phyloP scores from a whole-genome alignment of 2,113 vertebrate species.

The Pyxicephalus adspersus region DNA sequence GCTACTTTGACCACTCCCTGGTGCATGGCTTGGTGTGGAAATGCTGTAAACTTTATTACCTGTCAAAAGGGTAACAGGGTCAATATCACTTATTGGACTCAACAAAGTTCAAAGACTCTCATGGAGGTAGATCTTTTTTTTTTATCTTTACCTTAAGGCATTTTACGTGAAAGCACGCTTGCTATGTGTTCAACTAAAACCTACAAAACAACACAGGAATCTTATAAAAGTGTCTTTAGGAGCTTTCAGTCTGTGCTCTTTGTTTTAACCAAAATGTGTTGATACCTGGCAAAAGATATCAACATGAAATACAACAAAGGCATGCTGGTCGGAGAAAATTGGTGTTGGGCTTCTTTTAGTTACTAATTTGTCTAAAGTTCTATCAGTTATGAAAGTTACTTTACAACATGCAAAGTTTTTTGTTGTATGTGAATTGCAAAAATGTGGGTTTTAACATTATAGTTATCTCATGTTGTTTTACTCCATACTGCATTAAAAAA shows the following conservation, averaged over 20 bases:
- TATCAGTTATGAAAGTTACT: background rate
- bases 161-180: constrained; percentile 80
- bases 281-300: constrained; percentile 47
- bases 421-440: no score
- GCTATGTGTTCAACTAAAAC: constrained; percentile 79
- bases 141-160: constrained; percentile 86
- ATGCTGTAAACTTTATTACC: constrained; percentile 99
- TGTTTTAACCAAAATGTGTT: constrained; percentile 38
- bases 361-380: constrained; percentile 12
- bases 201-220: constrained; percentile 61
- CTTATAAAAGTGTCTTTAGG: constrained; percentile 54
- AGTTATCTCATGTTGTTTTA: background rate
- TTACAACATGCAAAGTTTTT: no score
- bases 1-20: constrained; percentile 80
- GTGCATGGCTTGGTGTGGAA: constrained; percentile 97
- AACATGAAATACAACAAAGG: constrained; percentile 12
- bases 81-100: constrained; percentile 91
- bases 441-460: background rate
- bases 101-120: constrained; percentile 97
- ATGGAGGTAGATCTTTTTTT: constrained; percentile 85
- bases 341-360: constrained; percentile 35
- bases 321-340: constrained; percentile 34
- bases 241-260: constrained; percentile 12
- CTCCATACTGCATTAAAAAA: no score
- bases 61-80: constrained; percentile 95